These are phyloP conservation scores for Drosophila sulfurigaster DNA, from an alignment of 1,140 invertebrate genomes.

Conservation along the genomic window DNA sequence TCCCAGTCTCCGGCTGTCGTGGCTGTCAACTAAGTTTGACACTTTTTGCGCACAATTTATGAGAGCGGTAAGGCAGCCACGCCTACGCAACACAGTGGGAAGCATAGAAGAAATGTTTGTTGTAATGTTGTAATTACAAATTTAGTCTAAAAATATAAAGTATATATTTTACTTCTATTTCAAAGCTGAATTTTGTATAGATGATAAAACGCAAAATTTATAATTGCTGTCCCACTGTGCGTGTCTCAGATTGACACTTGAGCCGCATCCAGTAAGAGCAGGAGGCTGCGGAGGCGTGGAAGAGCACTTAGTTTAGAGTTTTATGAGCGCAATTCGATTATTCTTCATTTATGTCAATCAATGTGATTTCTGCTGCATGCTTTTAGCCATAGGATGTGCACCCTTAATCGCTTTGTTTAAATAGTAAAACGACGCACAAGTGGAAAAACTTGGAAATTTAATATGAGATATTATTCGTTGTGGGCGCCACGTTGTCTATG, in stretches of 20 bases:
- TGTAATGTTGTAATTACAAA: too few species aligned
- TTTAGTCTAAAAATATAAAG: too few species aligned
- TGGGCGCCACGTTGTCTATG: constrained; percentile 65
- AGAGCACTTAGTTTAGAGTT: constrained; percentile 77
- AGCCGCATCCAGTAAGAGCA: constrained; percentile 17
- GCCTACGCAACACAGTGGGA: constrained; percentile 52
- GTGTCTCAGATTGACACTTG: constrained; percentile 53
- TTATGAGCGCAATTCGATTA: constrained; percentile 83
- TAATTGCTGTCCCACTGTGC: constrained; percentile 40
- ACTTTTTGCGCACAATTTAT: constrained; percentile 79
- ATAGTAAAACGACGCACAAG: constrained; percentile 56
- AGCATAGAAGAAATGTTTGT: not conserved
- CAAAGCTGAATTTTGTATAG: not conserved
- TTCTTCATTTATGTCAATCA: constrained; percentile 85
- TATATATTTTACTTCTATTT: not conserved
- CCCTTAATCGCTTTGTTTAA: constrained; percentile 64
- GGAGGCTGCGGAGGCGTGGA: not conserved
- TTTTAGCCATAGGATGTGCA: constrained; percentile 45
- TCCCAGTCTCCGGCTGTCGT: constrained; percentile 11
- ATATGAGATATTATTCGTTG: constrained; percentile 53
- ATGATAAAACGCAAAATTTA: not conserved
- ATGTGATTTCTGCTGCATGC: constrained; percentile 54
- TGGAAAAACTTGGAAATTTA: constrained; percentile 67
- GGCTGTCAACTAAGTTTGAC: constrained; percentile 82
- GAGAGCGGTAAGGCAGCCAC: constrained; percentile 36